Evolutionary conservation across 2,888 invertebrate species (phyloP).

Genomic region (Phyllotreta cruciferae): DNA sequence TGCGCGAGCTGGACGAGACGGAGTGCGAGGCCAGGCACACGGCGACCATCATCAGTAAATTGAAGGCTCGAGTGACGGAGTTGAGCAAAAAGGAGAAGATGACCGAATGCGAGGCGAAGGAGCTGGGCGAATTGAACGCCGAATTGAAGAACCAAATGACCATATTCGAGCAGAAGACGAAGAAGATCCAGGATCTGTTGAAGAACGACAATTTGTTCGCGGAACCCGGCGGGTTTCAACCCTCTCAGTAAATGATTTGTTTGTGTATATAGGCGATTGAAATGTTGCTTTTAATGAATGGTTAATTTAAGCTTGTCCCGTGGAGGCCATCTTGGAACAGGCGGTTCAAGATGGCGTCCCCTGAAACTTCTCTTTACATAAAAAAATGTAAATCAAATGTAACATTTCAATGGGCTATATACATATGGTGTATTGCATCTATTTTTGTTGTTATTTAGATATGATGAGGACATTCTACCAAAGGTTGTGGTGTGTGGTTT

Average conservation of each 20-base stretch:
- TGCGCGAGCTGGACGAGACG: slow-evolving; percentile 61
- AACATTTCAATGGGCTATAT: too few species aligned
- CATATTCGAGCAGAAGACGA: slow-evolving; percentile 68
- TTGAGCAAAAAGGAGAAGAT: slow-evolving; percentile 65
- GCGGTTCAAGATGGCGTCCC: too few species aligned
- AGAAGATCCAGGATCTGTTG: slow-evolving; percentile 63
- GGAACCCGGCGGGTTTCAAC: slow-evolving; percentile 1
- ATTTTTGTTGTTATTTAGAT: too few species aligned
- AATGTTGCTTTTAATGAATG: too few species aligned
- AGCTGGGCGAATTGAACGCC: slow-evolving; percentile 66
- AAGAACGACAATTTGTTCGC: slow-evolving; percentile 24
- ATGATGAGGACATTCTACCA: slow-evolving; percentile 58
- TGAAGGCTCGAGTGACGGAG: slow-evolving; percentile 57
- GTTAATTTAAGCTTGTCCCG: too few species aligned
- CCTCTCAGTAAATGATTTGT: slow-evolving; percentile 2
- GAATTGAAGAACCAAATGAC: slow-evolving; percentile 67
- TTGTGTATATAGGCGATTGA: too few species aligned
- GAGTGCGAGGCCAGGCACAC: slow-evolving; percentile 62
- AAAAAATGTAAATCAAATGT: too few species aligned
- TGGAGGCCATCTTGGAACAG: too few species aligned
- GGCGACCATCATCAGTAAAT: slow-evolving; percentile 58
- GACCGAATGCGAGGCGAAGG: slow-evolving; percentile 65
- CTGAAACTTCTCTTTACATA: too few species aligned
- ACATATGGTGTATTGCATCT: too few species aligned
- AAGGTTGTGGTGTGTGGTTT: slow-evolving; percentile 65